A percentile compares a stretch with the other conserved stretches of the same genome.
Evolutionary conservation across 2,113 vertebrate genomes (phyloP).

Genomic region (Thunnus maccoyii): DNA sequence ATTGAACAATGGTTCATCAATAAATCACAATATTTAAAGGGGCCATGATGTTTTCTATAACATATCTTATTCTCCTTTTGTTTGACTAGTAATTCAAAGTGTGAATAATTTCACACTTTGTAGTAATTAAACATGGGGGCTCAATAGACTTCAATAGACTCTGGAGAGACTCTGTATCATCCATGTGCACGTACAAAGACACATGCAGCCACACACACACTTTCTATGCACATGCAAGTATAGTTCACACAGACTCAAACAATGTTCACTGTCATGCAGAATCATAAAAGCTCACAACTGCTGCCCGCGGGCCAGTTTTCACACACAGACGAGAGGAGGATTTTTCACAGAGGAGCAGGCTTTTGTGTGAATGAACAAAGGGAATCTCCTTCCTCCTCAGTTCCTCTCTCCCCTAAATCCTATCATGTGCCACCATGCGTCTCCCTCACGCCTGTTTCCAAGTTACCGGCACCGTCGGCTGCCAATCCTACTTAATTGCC

Average conservation of each 20-base stretch:
- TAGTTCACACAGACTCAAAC: slow-evolving; percentile 36
- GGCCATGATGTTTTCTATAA: not conserved
- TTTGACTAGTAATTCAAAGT: slow-evolving; percentile 1
- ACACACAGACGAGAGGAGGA: slow-evolving; percentile 15
- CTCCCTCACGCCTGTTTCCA: slow-evolving; percentile 78
- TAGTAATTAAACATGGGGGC: slow-evolving; percentile 39
- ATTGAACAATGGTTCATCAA: slow-evolving; percentile 23
- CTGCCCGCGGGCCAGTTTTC: slow-evolving; percentile 59
- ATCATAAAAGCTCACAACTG: slow-evolving; percentile 58
- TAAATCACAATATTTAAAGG: slow-evolving; percentile 18
- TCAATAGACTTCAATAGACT: slow-evolving; percentile 39
- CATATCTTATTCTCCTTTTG: slow-evolving; percentile 1
- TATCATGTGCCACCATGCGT: slow-evolving; percentile 69
- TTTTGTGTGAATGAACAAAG: slow-evolving; percentile 78
- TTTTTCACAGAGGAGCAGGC: slow-evolving; percentile 55
- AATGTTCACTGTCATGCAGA: slow-evolving; percentile 43
- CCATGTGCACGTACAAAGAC: slow-evolving; percentile 4
- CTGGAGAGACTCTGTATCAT: slow-evolving; percentile 10
- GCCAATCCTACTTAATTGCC: slow-evolving; percentile 80
- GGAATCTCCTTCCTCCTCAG: slow-evolving; percentile 73
- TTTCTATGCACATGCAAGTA: slow-evolving; percentile 12
- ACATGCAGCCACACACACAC: slow-evolving; percentile 26
- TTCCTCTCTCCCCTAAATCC: slow-evolving; percentile 63
- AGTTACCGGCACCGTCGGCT: slow-evolving; percentile 74
- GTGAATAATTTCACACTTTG: slow-evolving; percentile 32